Evolutionary conservation across 2,797 vertebrate species (phyloP).

Genomic region (Myripristis jacobus): DNA sequence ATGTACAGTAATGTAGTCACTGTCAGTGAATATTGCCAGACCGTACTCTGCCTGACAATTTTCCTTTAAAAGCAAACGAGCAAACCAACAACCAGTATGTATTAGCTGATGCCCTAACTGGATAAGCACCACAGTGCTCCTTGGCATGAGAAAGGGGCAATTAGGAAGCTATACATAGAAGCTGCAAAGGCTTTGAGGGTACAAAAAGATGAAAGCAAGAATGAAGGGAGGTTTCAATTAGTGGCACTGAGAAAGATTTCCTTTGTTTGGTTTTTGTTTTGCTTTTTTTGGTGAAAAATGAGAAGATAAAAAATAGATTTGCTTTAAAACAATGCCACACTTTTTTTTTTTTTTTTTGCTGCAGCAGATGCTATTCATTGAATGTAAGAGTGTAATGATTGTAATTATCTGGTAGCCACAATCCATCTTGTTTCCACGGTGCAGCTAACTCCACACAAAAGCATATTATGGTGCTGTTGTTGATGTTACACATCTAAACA

Average conservation of each 20-base stretch:
- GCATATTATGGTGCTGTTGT: neutral
- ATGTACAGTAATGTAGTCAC: too few relatives aligned
- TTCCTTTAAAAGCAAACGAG: too few relatives aligned
- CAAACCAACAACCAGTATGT: too few relatives aligned
- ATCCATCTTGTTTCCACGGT: neutral
- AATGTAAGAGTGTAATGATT: slow-evolving; percentile 33
- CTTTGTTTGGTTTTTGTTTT: slow-evolving; percentile 3
- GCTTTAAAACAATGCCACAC: neutral
- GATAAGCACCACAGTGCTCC: slow-evolving; percentile 9
- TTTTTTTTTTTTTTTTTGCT: slow-evolving; percentile 10
- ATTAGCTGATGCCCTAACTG: neutral
- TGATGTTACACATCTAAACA: neutral
- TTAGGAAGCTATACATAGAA: slow-evolving; percentile 32
- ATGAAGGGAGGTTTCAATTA: slow-evolving; percentile 9
- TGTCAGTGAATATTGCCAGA: too few relatives aligned
- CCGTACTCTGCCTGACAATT: too few relatives aligned
- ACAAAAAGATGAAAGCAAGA: slow-evolving; percentile 20
- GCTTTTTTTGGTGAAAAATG: slow-evolving; percentile 7
- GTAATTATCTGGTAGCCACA: slow-evolving; percentile 21
- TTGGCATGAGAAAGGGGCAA: slow-evolving; percentile 9
- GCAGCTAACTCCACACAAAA: neutral
- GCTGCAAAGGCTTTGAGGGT: neutral
- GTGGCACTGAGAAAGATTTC: slow-evolving; percentile 17
- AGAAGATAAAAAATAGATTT: neutral
- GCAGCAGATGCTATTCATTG: slow-evolving; percentile 4